Evolutionary conservation across 2,113 vertebrate species (phyloP).

Genomic region (Clupea harengus): DNA sequence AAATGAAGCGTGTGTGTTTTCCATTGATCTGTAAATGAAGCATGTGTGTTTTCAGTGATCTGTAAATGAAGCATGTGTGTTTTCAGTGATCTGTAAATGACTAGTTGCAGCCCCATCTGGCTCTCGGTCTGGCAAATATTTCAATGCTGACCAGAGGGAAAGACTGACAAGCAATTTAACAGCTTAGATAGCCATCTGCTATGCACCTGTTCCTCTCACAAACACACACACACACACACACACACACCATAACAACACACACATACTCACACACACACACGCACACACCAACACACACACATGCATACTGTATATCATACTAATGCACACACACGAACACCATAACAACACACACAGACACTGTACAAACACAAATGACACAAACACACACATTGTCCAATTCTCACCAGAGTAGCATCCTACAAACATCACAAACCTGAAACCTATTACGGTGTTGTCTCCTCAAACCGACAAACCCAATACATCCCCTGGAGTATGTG

Average conservation of each 20-base stretch:
- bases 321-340: not conserved
- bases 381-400: not conserved
- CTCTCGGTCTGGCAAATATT: too few relatives aligned
- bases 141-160: conserved; percentile 25
- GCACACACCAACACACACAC: not conserved
- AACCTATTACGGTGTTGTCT: too few relatives aligned
- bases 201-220: not conserved
- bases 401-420: too few relatives aligned
- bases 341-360: not conserved
- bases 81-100: too few relatives aligned
- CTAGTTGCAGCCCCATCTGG: too few relatives aligned
- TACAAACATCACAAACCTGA: not conserved
- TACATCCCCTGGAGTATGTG: too few relatives aligned
- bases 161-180: conserved; percentile 14
- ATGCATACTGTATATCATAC: not conserved
- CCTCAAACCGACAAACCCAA: too few relatives aligned
- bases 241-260: conserved; percentile 6
- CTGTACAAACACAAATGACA: not conserved
- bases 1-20: too few relatives aligned
- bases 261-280: conserved; percentile 4
- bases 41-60: too few relatives aligned
- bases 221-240: conserved; percentile 16
- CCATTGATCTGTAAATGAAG: too few relatives aligned
- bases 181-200: conserved; percentile 20
- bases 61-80: too few relatives aligned